phyloP scores from a whole-genome alignment of 2,113 vertebrate species.

The Ptilorrhoa leucosticta region DNA sequence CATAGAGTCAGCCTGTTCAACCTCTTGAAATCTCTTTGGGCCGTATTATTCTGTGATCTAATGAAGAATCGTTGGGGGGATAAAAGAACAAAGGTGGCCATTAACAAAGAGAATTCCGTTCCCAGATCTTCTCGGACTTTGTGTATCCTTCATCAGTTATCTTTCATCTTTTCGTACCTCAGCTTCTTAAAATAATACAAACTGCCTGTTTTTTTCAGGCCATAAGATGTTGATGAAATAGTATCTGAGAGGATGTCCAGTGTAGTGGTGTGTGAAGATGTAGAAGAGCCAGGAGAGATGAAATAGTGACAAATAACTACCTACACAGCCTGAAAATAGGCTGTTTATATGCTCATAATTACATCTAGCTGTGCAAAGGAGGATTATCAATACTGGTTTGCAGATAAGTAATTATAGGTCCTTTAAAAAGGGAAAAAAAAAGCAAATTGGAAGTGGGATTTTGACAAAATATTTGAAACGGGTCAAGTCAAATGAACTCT shows the following conservation, averaged over 20 bases:
- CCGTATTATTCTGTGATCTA: background rate
- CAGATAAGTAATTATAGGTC: background rate
- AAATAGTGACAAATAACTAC: background rate
- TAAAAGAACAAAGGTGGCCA: background rate
- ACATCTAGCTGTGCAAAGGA: background rate
- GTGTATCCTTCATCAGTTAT: background rate
- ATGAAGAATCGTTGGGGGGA: background rate
- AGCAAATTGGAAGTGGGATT: background rate
- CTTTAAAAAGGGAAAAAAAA: background rate
- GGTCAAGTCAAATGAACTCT: background rate
- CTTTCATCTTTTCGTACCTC: background rate
- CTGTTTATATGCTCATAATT: background rate
- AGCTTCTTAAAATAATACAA: background rate
- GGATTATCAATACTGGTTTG: background rate
- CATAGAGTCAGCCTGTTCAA: background rate
- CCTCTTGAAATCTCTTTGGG: background rate
- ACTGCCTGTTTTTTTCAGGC: background rate
- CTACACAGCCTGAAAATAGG: background rate
- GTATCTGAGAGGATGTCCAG: fast-evolving
- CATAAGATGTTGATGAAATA: background rate
- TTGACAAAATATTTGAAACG: background rate
- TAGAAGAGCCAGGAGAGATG: background rate
- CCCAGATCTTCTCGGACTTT: fast-evolving
- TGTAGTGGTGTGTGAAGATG: background rate
- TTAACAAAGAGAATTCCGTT: background rate